These are phyloP conservation scores for Drosophila leontia DNA, from an alignment of 1,140 invertebrate genomes.

Conservation along the genomic window DNA sequence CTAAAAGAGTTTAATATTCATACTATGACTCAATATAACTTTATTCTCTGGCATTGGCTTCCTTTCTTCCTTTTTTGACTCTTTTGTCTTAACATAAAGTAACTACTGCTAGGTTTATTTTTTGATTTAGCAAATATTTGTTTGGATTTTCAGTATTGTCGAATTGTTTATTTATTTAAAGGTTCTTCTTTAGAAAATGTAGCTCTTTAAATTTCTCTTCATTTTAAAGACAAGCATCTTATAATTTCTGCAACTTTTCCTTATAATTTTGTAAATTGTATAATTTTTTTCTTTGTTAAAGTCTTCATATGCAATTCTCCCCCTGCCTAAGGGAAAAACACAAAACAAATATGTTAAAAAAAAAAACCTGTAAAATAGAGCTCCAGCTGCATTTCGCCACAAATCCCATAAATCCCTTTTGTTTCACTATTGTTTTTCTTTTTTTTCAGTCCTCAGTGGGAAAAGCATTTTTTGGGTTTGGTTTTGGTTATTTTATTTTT, in stretches of 20 bases:
- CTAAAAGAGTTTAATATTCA: too few species aligned
- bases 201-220: too few species aligned
- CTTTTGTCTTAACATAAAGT: not conserved
- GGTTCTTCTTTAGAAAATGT: not conserved
- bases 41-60: too few species aligned
- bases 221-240: not conserved
- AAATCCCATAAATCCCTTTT: constrained; percentile 31
- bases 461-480: constrained; percentile 4
- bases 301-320: not conserved
- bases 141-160: not conserved
- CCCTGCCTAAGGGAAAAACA: constrained; percentile 1
- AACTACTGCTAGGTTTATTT: not conserved
- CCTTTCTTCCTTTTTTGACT: too few species aligned
- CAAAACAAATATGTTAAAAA: constrained; percentile 1
- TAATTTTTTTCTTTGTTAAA: not conserved
- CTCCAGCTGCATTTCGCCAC: constrained; percentile 24
- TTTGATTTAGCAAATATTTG: not conserved
- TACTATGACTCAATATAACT: too few species aligned
- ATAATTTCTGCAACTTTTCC: not conserved
- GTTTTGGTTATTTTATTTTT: constrained; percentile 12
- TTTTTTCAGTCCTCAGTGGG: not conserved
- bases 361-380: constrained; percentile 9
- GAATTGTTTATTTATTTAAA: not conserved
- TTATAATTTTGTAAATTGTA: not conserved
- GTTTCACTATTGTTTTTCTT: constrained; percentile 4